These are phyloP conservation scores for Lasioglossum leucozonium DNA, from an alignment of 2,888 invertebrate genomes.

Conservation along the genomic window DNA sequence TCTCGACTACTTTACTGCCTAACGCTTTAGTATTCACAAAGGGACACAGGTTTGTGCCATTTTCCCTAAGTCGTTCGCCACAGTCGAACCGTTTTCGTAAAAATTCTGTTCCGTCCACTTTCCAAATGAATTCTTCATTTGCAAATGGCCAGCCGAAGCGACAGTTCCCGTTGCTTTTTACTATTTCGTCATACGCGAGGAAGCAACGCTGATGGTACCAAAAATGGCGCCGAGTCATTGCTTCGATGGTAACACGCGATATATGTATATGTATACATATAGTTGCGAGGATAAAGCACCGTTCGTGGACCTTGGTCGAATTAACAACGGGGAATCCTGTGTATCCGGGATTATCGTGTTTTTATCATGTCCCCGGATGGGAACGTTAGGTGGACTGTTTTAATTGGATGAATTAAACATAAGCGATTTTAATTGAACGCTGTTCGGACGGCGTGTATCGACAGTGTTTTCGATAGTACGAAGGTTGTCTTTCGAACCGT, in stretches of 20 bases:
- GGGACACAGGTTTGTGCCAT: not conserved
- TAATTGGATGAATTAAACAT: slow-evolving; percentile 21
- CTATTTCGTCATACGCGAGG: not conserved
- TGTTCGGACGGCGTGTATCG: not conserved
- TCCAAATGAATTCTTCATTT: not conserved
- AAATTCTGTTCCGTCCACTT: not conserved
- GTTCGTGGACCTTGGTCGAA: slow-evolving; percentile 15
- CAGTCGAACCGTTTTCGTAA: not conserved
- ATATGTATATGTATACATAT: no score
- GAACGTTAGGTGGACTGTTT: not conserved
- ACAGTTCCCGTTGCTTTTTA: not conserved
- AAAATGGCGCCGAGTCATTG: slow-evolving; percentile 18
- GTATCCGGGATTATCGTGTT: slow-evolving; percentile 9
- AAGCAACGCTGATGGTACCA: not conserved
- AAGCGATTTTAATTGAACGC: not conserved
- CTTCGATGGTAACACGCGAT: not conserved
- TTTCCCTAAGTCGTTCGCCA: not conserved
- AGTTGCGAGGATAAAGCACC: not conserved
- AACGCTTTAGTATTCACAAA: not conserved
- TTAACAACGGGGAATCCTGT: slow-evolving; percentile 14
- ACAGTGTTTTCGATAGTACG: not conserved
- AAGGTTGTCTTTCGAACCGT: not conserved
- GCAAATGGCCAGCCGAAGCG: slow-evolving; percentile 1
- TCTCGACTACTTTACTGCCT: not conserved
- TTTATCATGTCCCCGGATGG: not conserved